Evolutionary conservation across 92 coral and sea anemone genomes (phyloP).

Genomic region (Siderastrea siderea): DNA sequence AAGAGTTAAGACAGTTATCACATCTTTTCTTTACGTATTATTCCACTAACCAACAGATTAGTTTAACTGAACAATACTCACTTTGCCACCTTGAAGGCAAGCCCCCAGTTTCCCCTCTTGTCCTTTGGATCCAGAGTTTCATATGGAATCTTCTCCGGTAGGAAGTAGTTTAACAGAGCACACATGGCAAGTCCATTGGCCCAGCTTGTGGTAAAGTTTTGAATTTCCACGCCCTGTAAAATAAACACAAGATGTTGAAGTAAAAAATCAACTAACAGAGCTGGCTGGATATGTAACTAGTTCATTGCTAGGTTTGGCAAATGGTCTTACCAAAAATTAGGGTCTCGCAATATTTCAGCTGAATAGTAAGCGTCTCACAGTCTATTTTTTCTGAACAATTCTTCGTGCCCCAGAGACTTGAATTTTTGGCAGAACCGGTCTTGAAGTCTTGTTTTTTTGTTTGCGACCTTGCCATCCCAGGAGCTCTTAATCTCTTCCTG

Average conservation of each 20-base stretch:
- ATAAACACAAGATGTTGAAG: not conserved
- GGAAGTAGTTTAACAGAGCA: conserved; percentile 89
- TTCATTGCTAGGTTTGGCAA: too few species aligned
- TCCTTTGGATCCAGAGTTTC: conserved; percentile 85
- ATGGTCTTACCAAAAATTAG: too few species aligned
- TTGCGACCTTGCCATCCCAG: too few species aligned
- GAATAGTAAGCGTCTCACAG: too few species aligned
- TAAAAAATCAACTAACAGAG: not conserved
- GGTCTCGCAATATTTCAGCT: not conserved
- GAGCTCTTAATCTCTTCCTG: too few species aligned
- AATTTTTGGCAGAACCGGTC: too few species aligned
- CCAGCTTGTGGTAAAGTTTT: conserved; percentile 97
- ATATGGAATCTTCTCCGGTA: conserved; percentile 90
- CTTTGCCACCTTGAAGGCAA: conserved; percentile 96
- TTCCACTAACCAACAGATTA: not conserved
- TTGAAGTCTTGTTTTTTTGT: too few species aligned
- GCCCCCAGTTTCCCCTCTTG: conserved; percentile 89
- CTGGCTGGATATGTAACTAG: too few species aligned
- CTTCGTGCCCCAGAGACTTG: too few species aligned
- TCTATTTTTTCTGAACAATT: too few species aligned
- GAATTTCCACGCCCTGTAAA: conserved; percentile 89
- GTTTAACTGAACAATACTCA: conserved; percentile 43
- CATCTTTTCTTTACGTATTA: not conserved
- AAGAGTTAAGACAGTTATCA: too few species aligned
- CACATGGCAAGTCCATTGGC: conserved; percentile 97